Conservation (phyloP, 1,140 invertebrate genomes). For the Aphaenogaster ashmeadi region DNA sequence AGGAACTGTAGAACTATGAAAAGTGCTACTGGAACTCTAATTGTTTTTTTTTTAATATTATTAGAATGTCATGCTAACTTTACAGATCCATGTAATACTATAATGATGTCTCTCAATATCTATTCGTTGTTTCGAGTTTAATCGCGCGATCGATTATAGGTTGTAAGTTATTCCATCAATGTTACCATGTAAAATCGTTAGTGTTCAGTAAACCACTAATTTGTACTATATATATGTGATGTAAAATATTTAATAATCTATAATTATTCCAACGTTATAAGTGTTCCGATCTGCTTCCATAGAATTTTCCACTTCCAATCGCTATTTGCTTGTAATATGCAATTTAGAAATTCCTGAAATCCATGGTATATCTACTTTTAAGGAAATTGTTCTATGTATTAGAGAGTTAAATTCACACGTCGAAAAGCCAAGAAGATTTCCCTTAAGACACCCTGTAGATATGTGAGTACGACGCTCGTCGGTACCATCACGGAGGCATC, state of each 20-base stretch:
- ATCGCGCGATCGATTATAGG: neutral
- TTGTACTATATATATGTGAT: neutral
- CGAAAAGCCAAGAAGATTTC: neutral
- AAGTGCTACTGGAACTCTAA: too few species aligned
- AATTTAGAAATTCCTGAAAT: neutral
- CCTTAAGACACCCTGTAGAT: conserved; percentile 35
- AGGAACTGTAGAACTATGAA: too few species aligned
- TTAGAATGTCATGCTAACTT: too few species aligned
- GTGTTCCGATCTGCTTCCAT: neutral
- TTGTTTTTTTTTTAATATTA: too few species aligned
- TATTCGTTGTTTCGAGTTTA: neutral
- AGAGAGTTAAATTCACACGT: neutral
- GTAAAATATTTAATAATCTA: neutral
- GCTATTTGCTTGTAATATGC: neutral
- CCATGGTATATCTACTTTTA: neutral
- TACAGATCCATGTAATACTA: too few species aligned
- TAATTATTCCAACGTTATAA: neutral
- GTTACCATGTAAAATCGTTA: neutral
- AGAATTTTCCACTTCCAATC: neutral
- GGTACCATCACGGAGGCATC: conserved; percentile 57
- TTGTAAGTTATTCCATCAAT: neutral
- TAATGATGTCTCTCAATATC: neutral
- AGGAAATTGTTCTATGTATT: neutral
- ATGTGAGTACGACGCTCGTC: conserved; percentile 49
- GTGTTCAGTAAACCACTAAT: neutral